A percentile compares a stretch with the other conserved stretches of the same genome.
Evolutionary conservation across 1,140 invertebrate species (phyloP).

Genomic region (Telenomus remus): DNA sequence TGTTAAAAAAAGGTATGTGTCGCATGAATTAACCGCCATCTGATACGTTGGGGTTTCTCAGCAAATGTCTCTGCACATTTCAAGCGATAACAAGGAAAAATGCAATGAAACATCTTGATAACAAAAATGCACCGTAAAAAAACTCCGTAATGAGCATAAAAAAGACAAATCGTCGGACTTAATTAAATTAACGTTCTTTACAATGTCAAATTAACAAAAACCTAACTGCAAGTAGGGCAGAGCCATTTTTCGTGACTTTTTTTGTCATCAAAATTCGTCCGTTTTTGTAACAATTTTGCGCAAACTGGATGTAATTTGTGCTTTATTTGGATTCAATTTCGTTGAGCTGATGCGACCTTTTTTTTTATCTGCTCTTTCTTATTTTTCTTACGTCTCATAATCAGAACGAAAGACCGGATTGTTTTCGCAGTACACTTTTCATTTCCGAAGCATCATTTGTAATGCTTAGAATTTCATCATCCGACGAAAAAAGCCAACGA

Average conservation of each 20-base stretch:
- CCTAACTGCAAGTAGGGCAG: too few species aligned
- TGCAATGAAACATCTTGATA: constrained; percentile 32
- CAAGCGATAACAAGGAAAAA: constrained; percentile 34
- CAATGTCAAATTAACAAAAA: too few species aligned
- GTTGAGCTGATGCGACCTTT: not conserved
- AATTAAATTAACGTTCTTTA: too few species aligned
- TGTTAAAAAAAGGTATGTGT: too few species aligned
- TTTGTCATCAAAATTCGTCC: too few species aligned
- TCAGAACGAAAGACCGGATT: constrained; percentile 10
- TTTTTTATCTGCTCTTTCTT: constrained; percentile 2
- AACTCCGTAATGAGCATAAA: not conserved
- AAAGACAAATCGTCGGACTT: constrained; percentile 1
- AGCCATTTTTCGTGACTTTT: too few species aligned
- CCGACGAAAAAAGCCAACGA: not conserved
- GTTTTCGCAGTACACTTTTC: constrained; percentile 9
- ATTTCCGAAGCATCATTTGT: constrained; percentile 17
- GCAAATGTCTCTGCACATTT: constrained; percentile 25
- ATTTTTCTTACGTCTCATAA: constrained; percentile 2
- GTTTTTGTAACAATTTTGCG: too few species aligned
- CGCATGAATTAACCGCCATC: too few species aligned
- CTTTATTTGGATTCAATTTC: too few species aligned
- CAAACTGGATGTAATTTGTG: too few species aligned
- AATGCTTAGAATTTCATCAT: constrained; percentile 32
- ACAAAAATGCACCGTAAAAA: constrained; percentile 4
- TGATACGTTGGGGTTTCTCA: not conserved